Evolutionary conservation across 2,797 vertebrate genomes (phyloP), one percentile per base, ranked within the genome.

Genomic region (Spondyliosoma cantharus): DNA sequence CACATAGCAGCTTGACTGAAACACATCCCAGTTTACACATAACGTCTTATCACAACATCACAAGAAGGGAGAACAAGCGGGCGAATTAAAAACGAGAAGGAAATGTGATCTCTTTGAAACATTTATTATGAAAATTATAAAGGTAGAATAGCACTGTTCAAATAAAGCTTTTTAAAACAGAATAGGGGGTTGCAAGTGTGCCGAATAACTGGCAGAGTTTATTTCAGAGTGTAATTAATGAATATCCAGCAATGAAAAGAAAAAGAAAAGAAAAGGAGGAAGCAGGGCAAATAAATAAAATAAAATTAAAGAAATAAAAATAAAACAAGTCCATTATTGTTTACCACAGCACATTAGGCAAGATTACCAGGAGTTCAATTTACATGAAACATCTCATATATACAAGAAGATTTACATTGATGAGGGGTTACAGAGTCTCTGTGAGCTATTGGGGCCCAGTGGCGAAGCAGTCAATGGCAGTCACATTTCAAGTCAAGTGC

Each of bases 51-150:
- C 78, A 83, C 66, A 81, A 68, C 76, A 86, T 83, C 84, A 88
- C 74, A 87, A 69, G 67, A 54, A 37, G 37, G 68, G 64, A 89
- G 71, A 88, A 82, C 83, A 92, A 85, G 84, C 13, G 58, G 74
- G 90, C 82, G 64, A 92, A 93, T 86, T 90, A 90, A 91, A 92
- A 93, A 91, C 91, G 88, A 89, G 90, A 89, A 88, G 87, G 82
- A 71, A 86, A 80, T 83, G 37, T 11, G 58, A 87, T 92, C 89
- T 90, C 93, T 95, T 95, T 94, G 87, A 94, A 95, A 95, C 94
- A 95, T 96, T 96, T 96, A 96, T 96, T 95, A 95, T 93, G 93
- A 96, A 37, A 96, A 95, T 94, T 93, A 93, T 93, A 95, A 95
- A 94, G 92, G 89, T 90, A 87, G 86, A 94, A 93, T 91, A 93